Conservation (phyloP, 2,888 invertebrate genomes). For the Bugula neritina region DNA sequence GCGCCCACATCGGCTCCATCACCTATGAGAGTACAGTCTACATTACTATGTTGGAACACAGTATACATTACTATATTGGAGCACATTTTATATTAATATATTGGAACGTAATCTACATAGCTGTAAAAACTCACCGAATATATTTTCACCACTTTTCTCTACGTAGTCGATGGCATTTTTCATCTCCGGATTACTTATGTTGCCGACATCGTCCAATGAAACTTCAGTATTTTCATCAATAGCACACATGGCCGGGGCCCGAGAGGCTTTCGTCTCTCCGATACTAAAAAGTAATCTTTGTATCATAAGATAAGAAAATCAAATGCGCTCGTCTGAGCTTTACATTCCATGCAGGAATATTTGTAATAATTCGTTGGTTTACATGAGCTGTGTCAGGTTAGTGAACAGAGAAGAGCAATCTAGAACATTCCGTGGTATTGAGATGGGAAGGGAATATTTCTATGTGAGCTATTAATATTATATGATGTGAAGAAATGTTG, state of each 20-base stretch:
- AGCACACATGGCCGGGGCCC: slow-evolving; percentile 6
- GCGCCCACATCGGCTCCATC: background rate
- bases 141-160: slow-evolving; percentile 9
- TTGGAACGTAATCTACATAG: background rate
- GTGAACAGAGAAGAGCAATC: too few relatives aligned
- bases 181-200: background rate
- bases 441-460: too few relatives aligned
- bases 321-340: too few relatives aligned
- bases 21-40: background rate
- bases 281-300: slow-evolving; percentile 20
- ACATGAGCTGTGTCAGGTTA: too few relatives aligned
- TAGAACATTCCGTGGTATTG: too few relatives aligned
- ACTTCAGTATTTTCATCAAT: slow-evolving; percentile 26
- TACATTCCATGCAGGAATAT: too few relatives aligned
- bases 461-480: too few relatives aligned
- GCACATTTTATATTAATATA: background rate
- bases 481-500: too few relatives aligned
- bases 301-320: too few relatives aligned
- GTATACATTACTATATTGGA: background rate
- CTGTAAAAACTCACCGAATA: slow-evolving; percentile 23
- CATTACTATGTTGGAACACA: background rate
- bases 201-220: slow-evolving; percentile 24
- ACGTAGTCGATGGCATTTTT: slow-evolving; percentile 11
- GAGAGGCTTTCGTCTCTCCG: slow-evolving; percentile 16
- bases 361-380: too few relatives aligned